Percentiles rank a stretch among this genome's conserved stretches.
These are phyloP conservation scores for Enteromius treurensis DNA, from an alignment of 2,797 vertebrate species.

Conservation along the genomic window DNA sequence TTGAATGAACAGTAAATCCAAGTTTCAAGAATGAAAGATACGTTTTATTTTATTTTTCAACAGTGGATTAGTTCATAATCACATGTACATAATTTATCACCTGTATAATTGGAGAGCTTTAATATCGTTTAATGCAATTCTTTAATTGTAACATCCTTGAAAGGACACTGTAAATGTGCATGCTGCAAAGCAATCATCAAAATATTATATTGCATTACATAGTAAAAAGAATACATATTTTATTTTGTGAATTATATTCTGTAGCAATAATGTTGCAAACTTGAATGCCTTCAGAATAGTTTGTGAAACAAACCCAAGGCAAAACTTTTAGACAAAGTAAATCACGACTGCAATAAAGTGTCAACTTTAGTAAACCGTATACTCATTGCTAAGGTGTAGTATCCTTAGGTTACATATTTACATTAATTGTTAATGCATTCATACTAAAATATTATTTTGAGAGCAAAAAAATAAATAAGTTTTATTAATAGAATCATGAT, in stretches of 20 bases:
- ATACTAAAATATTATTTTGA: not conserved
- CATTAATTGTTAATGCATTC: not conserved
- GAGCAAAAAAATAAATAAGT: not conserved
- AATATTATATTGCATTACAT: not conserved
- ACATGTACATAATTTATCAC: not conserved
- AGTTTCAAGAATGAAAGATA: not conserved
- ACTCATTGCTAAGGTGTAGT: not conserved
- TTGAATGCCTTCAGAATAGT: not conserved
- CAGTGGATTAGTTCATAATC: not conserved
- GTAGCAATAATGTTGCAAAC: not conserved
- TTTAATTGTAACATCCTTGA: not conserved
- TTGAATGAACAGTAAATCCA: not conserved
- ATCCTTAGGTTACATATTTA: not conserved
- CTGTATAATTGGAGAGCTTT: not conserved
- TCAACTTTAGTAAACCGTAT: not conserved
- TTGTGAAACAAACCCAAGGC: not conserved
- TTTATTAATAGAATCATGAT: not conserved
- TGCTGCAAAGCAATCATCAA: not conserved
- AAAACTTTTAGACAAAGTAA: not conserved
- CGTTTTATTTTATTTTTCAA: not conserved
- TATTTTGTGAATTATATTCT: not conserved
- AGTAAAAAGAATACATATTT: not conserved
- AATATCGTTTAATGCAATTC: not conserved
- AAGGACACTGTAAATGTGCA: not conserved
- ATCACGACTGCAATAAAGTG: too few relatives aligned